Evolutionary conservation across 2,113 vertebrate genomes (phyloP).

Genomic region (Alexandromys fortis): DNA sequence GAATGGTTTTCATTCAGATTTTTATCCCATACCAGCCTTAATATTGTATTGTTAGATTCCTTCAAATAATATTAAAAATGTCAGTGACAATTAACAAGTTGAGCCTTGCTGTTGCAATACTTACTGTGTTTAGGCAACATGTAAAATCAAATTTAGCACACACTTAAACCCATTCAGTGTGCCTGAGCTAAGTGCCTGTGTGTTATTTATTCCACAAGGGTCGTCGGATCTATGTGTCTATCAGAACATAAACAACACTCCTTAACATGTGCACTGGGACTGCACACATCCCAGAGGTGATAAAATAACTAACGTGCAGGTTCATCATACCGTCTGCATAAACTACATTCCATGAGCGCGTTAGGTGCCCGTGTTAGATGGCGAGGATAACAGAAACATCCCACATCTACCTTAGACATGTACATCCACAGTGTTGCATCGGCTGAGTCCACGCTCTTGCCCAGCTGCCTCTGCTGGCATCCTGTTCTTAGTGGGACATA

Average conservation of each 20-base stretch:
- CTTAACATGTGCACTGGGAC: constrained; percentile 9
- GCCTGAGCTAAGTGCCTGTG: neutral
- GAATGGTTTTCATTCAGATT: constrained; percentile 6
- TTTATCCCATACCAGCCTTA: neutral
- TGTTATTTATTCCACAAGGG: neutral
- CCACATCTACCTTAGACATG: neutral
- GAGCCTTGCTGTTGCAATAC: neutral
- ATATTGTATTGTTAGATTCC: neutral
- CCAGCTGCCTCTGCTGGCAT: neutral
- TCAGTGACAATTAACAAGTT: constrained; percentile 25
- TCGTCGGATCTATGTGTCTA: neutral
- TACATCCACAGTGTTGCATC: neutral
- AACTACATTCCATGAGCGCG: neutral
- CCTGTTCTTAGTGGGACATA: neutral
- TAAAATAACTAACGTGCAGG: neutral
- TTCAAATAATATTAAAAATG: constrained; percentile 52
- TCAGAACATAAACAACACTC: neutral
- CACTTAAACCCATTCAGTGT: constrained; percentile 32
- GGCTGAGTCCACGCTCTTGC: neutral
- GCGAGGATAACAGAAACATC: neutral
- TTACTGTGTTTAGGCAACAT: neutral
- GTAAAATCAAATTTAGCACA: neutral
- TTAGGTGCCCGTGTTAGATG: neutral
- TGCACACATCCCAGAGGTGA: neutral
- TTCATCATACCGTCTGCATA: neutral